Evolutionary conservation across 2,113 vertebrate genomes (phyloP).

Genomic region (Glaucomys volans): DNA sequence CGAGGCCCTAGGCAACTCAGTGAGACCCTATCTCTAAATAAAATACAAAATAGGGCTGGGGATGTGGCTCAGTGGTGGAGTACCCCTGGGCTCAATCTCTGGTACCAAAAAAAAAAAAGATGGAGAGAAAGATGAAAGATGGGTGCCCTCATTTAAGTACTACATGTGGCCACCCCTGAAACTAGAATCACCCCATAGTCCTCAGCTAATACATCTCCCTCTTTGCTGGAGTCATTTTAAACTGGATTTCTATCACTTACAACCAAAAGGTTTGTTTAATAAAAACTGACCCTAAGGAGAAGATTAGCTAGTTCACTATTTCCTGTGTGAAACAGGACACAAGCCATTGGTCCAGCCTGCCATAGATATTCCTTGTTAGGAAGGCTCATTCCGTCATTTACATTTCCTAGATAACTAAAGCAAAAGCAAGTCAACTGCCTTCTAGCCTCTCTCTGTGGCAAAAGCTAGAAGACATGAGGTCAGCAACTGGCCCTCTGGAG

Average conservation of each 20-base stretch:
- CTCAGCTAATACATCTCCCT: background rate
- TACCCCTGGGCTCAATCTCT: too few relatives aligned
- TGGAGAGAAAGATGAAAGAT: background rate
- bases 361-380: background rate
- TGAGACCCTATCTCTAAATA: too few relatives aligned
- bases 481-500: background rate
- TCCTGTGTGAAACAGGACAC: background rate
- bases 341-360: background rate
- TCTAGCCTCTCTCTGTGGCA: background rate
- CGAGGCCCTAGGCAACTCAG: too few relatives aligned
- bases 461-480: background rate
- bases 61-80: too few relatives aligned
- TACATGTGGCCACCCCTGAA: background rate
- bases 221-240: background rate
- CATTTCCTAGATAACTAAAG: background rate
- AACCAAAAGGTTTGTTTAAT: conserved; percentile 17
- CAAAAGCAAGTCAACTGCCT: background rate
- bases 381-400: background rate
- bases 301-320: background rate
- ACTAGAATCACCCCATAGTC: background rate
- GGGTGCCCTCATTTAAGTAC: background rate
- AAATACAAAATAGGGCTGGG: too few relatives aligned
- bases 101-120: too few relatives aligned
- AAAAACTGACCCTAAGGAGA: conserved; percentile 20
- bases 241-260: background rate